Conservation (phyloP, 2,888 invertebrate species). For the Tinea trinotella region DNA sequence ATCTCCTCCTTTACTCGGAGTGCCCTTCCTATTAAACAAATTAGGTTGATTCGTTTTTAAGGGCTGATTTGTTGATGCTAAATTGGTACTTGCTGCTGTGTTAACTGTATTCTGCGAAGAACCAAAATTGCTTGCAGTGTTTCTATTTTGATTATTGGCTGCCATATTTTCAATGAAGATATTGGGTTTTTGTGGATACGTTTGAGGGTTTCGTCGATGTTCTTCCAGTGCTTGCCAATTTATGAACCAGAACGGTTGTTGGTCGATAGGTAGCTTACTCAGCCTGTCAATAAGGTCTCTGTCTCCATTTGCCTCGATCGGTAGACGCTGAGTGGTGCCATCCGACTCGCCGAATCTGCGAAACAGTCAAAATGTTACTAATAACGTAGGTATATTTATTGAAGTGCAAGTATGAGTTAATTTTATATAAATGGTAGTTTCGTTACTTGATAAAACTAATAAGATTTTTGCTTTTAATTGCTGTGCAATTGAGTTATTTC, state of each 20-base stretch:
- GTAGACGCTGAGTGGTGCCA: slow-evolving; percentile 56
- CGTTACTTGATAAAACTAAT: too few species aligned
- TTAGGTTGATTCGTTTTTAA: background rate
- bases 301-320: slow-evolving; percentile 79
- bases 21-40: background rate
- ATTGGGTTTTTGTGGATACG: slow-evolving; percentile 45
- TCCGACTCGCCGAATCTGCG: slow-evolving; percentile 46
- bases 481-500: too few species aligned
- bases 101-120: background rate
- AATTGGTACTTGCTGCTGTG: background rate
- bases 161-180: slow-evolving; percentile 31
- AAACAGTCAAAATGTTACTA: too few species aligned
- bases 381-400: too few species aligned
- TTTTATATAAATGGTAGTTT: too few species aligned
- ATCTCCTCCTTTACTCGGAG: background rate
- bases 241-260: slow-evolving; percentile 81
- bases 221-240: slow-evolving; percentile 78
- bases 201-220: slow-evolving; percentile 57
- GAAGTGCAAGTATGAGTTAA: too few species aligned
- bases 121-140: background rate
- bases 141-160: background rate
- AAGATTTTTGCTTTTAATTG: too few species aligned
- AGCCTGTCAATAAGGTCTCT: slow-evolving; percentile 73
- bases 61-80: background rate
- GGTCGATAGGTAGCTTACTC: slow-evolving; percentile 75